Conservation (phyloP, 92 coral and sea anemone genomes). For the Actinostola sp. region DNA sequence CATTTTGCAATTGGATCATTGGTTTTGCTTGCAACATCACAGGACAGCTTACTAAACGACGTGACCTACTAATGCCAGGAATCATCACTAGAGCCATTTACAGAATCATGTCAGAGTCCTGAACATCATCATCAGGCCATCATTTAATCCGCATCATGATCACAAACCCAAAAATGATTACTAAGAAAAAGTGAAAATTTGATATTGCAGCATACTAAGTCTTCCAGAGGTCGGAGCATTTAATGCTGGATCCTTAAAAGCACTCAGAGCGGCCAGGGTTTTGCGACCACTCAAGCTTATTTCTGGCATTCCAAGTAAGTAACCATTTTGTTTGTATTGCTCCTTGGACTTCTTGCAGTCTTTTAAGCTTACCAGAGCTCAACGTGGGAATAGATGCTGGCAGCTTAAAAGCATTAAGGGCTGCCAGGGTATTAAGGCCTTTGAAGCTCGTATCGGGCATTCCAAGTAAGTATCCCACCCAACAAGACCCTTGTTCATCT, state of each 20-base stretch:
- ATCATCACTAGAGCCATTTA: constrained; percentile 22
- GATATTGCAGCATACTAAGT: constrained; percentile 74
- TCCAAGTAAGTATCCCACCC: constrained; percentile 88
- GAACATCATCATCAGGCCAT: constrained; percentile 12
- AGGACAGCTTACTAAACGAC: constrained; percentile 16
- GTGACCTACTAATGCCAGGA: constrained; percentile 10
- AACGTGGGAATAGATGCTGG: constrained; percentile 83
- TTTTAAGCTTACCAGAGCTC: constrained; percentile 96
- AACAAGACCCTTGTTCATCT: no score
- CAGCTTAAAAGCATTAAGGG: constrained; percentile 96
- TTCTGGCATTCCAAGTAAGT: constrained; percentile 93
- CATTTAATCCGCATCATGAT: constrained; percentile 8
- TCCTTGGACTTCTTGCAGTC: constrained; percentile 67
- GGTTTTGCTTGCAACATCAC: constrained; percentile 10
- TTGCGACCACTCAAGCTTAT: constrained; percentile 80
- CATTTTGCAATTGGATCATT: not conserved
- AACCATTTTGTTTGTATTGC: constrained; percentile 27
- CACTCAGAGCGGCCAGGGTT: constrained; percentile 78
- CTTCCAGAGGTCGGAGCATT: constrained; percentile 60
- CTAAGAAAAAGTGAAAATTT: constrained; percentile 18
- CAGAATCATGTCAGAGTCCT: constrained; percentile 11
- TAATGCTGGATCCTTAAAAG: constrained; percentile 73
- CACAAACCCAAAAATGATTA: not conserved
- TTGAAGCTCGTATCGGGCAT: constrained; percentile 99
- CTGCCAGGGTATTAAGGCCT: constrained; percentile 98